Conservation (phyloP, 2,113 vertebrate species). For the Raja brachyura region DNA sequence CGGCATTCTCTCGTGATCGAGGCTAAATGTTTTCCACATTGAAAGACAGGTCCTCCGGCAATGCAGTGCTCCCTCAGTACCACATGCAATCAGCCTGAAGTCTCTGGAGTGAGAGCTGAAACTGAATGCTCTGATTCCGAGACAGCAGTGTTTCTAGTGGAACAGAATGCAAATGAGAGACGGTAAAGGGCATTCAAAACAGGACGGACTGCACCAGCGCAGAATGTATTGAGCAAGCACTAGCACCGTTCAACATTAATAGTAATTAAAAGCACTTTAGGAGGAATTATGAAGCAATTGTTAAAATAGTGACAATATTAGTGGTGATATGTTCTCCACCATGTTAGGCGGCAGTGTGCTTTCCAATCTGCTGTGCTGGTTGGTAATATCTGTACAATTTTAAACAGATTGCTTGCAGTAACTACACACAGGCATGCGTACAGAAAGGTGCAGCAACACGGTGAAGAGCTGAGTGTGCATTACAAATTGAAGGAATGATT, state of each 20-base stretch:
- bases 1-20: too few species aligned
- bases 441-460: not conserved
- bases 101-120: too few species aligned
- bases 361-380: not conserved
- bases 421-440: not conserved
- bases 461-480: not conserved
- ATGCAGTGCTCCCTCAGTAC: too few species aligned
- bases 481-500: not conserved
- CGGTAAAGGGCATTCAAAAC: not conserved
- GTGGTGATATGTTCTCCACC: conserved; percentile 1
- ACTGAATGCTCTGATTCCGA: too few species aligned
- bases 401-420: not conserved
- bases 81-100: too few species aligned
- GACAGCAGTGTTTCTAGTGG: too few species aligned
- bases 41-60: too few species aligned
- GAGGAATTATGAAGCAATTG: not conserved
- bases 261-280: not conserved
- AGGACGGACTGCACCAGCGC: not conserved
- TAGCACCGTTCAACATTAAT: not conserved
- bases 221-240: not conserved
- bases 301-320: not conserved
- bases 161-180: not conserved
- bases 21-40: too few species aligned
- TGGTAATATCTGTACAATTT: not conserved
- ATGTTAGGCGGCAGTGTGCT: not conserved